Evolutionary conservation across 2,888 invertebrate genomes (phyloP).

Genomic region (Eulithis prunata): DNA sequence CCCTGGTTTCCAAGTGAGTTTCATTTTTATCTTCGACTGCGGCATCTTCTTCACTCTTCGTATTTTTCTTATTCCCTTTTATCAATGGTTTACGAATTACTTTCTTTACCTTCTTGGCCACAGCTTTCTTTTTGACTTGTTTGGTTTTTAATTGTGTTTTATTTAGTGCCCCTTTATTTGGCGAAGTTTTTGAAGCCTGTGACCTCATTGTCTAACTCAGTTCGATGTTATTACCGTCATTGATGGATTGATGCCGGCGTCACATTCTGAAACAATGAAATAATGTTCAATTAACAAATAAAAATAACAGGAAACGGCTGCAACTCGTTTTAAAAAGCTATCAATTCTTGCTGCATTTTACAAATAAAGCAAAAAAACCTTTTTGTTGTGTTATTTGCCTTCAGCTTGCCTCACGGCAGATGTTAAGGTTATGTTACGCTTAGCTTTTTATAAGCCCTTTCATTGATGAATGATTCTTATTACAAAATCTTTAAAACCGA

Average conservation of each 20-base stretch:
- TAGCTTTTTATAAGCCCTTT: slow-evolving; percentile 33
- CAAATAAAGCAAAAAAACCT: background rate
- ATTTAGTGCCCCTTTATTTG: slow-evolving; percentile 74
- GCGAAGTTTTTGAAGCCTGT: slow-evolving; percentile 75
- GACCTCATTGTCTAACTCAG: slow-evolving; percentile 78
- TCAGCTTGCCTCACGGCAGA: background rate
- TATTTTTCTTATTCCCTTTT: slow-evolving; percentile 64
- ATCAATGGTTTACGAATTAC: slow-evolving; percentile 61
- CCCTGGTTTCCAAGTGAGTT: slow-evolving; percentile 56
- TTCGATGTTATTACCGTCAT: slow-evolving; percentile 69
- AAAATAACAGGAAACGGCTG: slow-evolving; percentile 38
- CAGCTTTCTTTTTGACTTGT: slow-evolving; percentile 64
- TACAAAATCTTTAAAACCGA: background rate
- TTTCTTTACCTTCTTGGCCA: slow-evolving; percentile 67
- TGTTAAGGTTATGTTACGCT: slow-evolving; percentile 33
- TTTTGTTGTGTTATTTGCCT: background rate
- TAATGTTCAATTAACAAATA: slow-evolving; percentile 23
- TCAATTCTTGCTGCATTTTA: slow-evolving; percentile 53
- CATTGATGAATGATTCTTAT: no score
- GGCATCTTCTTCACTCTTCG: slow-evolving; percentile 61
- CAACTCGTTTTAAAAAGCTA: slow-evolving; percentile 49
- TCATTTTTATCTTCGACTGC: slow-evolving; percentile 57
- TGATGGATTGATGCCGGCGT: slow-evolving; percentile 62
- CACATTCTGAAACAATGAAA: slow-evolving; percentile 77
- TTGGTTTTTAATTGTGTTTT: slow-evolving; percentile 71